These are phyloP conservation scores for Leguminivora glycinivorella DNA, from an alignment of 1,140 invertebrate genomes.

Conservation along the genomic window DNA sequence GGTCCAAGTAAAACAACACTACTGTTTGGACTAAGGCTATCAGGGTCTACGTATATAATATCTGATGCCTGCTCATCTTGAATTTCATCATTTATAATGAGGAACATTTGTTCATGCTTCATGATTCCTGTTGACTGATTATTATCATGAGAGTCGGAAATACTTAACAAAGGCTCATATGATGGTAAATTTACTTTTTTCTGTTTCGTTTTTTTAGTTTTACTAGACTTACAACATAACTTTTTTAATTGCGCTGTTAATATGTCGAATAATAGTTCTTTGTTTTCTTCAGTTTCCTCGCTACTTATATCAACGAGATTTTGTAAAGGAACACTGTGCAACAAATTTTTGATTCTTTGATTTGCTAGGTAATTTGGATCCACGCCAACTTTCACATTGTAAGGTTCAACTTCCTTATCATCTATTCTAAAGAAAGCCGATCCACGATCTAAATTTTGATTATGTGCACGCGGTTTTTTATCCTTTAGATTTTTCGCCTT, in stretches of 20 bases:
- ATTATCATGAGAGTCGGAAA: slow-evolving; percentile 29
- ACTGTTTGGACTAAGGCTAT: slow-evolving; percentile 63
- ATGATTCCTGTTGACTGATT: slow-evolving; percentile 28
- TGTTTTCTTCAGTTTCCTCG: slow-evolving; percentile 52
- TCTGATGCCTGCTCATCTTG: slow-evolving; percentile 57
- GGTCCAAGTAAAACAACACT: slow-evolving; percentile 66
- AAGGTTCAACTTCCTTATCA: slow-evolving; percentile 52
- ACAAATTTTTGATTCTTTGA: slow-evolving; percentile 57
- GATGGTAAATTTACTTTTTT: slow-evolving; percentile 32
- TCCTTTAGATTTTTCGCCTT: slow-evolving; percentile 34
- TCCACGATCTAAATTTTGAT: slow-evolving; percentile 27
- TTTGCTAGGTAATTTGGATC: slow-evolving; percentile 52
- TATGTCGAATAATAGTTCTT: slow-evolving; percentile 64
- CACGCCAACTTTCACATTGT: slow-evolving; percentile 39
- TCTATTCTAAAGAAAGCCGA: slow-evolving; percentile 56
- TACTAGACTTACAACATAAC: slow-evolving; percentile 60
- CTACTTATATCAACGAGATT: slow-evolving; percentile 33
- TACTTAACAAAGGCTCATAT: slow-evolving; percentile 36
- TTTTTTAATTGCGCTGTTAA: slow-evolving; percentile 63
- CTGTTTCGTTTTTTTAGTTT: slow-evolving; percentile 30
- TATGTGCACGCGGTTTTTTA: slow-evolving; percentile 25
- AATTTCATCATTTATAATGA: slow-evolving; percentile 69
- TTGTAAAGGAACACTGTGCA: slow-evolving; percentile 44
- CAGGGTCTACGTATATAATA: slow-evolving; percentile 62
- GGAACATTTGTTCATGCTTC: slow-evolving; percentile 60